Evolutionary conservation across 1,140 invertebrate species (phyloP).

Genomic region (Melipona quadrifasciata): DNA sequence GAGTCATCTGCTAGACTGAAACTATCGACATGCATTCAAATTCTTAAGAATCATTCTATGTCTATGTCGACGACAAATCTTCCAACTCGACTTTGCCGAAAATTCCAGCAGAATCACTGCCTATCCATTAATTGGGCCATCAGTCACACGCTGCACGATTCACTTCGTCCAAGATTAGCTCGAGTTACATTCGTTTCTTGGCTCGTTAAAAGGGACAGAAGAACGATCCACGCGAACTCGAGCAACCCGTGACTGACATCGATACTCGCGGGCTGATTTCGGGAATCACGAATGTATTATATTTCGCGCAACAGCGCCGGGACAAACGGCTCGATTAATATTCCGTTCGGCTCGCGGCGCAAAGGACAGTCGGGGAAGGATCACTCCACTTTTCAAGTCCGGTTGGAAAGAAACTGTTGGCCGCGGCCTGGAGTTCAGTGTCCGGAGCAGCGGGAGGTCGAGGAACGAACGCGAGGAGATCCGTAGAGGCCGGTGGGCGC

Average conservation of each 20-base stretch:
- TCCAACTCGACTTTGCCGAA: no score
- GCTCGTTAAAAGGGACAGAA: no score
- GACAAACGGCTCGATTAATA: constrained; percentile 34
- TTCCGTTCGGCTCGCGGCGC: constrained; percentile 27
- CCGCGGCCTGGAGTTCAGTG: constrained; percentile 36
- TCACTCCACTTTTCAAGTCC: constrained; percentile 44
- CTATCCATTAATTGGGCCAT: no score
- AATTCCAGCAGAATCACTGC: no score
- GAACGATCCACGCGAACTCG: accelerated
- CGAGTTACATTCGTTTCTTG: not conserved
- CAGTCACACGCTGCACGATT: no score
- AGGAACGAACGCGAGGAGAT: constrained; percentile 37
- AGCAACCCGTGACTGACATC: not conserved
- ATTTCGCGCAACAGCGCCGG: not conserved
- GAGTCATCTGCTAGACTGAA: no score
- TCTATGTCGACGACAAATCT: no score
- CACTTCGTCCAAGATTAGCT: not conserved
- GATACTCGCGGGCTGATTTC: not conserved
- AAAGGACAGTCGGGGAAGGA: constrained; percentile 40
- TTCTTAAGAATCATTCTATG: no score
- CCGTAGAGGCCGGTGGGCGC: constrained; percentile 29
- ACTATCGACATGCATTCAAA: no score
- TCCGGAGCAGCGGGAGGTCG: constrained; percentile 56
- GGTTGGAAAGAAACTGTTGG: constrained; percentile 38
- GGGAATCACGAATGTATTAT: constrained; percentile 12